Percentiles rank a stretch among this genome's conserved stretches.
Conservation (phyloP, 1,140 invertebrate genomes). For the Metaphire vulgaris region DNA sequence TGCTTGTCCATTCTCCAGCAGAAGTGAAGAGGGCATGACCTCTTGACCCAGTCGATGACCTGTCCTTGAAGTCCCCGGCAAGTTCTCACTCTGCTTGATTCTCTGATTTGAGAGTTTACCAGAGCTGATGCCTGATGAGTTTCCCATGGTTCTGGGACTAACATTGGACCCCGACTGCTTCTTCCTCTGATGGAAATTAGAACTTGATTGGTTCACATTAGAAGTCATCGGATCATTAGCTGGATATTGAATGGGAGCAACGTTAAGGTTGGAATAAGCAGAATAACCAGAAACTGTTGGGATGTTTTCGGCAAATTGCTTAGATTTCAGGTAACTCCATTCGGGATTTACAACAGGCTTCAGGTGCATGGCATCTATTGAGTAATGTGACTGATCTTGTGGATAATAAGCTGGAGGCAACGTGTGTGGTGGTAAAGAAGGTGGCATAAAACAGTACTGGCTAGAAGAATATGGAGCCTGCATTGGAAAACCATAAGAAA, state of each 20-base stretch:
- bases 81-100: not conserved
- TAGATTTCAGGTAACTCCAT: not conserved
- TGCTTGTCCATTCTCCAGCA: not conserved
- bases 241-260: not conserved
- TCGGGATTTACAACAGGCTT: not conserved
- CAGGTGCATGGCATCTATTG: not conserved
- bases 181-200: not conserved
- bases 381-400: not conserved
- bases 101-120: not conserved
- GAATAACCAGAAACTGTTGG: not conserved
- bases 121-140: not conserved
- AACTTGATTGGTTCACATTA: not conserved
- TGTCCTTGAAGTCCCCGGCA: not conserved
- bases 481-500: not conserved
- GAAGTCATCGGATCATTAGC: not conserved
- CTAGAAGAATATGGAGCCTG: not conserved
- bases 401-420: not conserved
- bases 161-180: not conserved
- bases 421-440: not conserved
- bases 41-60: not conserved
- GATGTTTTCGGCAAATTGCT: not conserved
- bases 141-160: not conserved
- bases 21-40: not conserved
- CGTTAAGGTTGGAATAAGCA: not conserved
- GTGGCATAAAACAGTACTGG: not conserved